A percentile compares a stretch with the other conserved stretches of the same genome.
Evolutionary conservation across 2,113 vertebrate genomes (phyloP).

Genomic region (Hassar affinis): DNA sequence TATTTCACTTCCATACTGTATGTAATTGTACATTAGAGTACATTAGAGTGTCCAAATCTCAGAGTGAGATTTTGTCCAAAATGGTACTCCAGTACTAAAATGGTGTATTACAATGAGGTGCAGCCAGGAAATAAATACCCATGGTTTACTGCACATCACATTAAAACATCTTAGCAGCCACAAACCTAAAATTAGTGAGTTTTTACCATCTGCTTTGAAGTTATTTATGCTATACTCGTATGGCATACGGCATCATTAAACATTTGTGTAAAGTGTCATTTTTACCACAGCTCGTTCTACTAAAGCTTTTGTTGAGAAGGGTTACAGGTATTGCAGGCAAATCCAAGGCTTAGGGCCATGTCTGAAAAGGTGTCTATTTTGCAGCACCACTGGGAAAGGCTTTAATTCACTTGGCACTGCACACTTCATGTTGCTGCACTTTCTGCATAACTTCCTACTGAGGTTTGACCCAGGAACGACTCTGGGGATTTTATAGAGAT

Average conservation of each 20-base stretch:
- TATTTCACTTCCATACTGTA: too few relatives aligned
- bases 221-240: conserved; percentile 3
- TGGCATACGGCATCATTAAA: conserved; percentile 37
- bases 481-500: conserved; percentile 42
- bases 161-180: conserved; percentile 13
- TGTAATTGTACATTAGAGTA: too few relatives aligned
- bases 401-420: conserved; percentile 65
- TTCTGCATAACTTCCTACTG: conserved; percentile 61
- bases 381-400: conserved; percentile 52
- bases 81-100: neutral
- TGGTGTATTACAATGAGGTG: too few relatives aligned
- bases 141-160: conserved; percentile 7
- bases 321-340: conserved; percentile 61
- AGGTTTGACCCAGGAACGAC: conserved; percentile 54
- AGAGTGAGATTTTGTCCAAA: neutral
- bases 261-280: conserved; percentile 50
- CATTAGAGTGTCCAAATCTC: too few relatives aligned
- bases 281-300: conserved; percentile 40
- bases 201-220: conserved; percentile 33
- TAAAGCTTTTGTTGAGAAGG: conserved; percentile 61
- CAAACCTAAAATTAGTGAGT: conserved; percentile 19
- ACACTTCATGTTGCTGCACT: conserved; percentile 63
- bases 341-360: conserved; percentile 58
- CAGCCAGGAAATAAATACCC: conserved; percentile 45
- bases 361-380: conserved; percentile 68